Percentiles rank a stretch among this genome's conserved stretches.
phyloP scores from a whole-genome alignment of 2,888 invertebrate species.

The Campoplex capitator region DNA sequence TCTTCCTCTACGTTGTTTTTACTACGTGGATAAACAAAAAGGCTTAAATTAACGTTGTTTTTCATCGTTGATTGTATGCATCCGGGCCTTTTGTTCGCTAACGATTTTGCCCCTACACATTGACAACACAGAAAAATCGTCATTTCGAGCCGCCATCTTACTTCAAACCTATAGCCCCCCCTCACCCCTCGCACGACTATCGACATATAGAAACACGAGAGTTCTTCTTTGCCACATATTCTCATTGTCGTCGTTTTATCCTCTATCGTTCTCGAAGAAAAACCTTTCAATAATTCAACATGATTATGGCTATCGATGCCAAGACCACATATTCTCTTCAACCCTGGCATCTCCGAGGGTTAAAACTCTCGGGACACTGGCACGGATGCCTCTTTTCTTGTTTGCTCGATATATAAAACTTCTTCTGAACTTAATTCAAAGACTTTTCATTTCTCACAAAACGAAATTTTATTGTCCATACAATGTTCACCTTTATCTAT shows the following conservation, averaged over 20 bases:
- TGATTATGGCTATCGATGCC: slow-evolving; percentile 67
- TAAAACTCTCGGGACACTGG: slow-evolving; percentile 20
- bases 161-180: slow-evolving; percentile 46
- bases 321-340: slow-evolving; percentile 59
- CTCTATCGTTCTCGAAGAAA: slow-evolving; percentile 53
- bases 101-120: not conserved
- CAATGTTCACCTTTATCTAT: not conserved
- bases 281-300: slow-evolving; percentile 75
- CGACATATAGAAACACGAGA: slow-evolving; percentile 34
- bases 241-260: slow-evolving; percentile 36
- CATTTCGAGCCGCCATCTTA: slow-evolving; percentile 72
- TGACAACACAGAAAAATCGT: slow-evolving; percentile 22
- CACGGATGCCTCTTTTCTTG: slow-evolving; percentile 47
- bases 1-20: slow-evolving; percentile 14
- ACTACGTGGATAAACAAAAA: not conserved
- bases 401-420: not conserved
- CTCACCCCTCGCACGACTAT: slow-evolving; percentile 15
- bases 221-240: slow-evolving; percentile 32
- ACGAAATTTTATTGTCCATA: not conserved
- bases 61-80: not conserved
- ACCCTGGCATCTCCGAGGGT: not conserved
- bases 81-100: slow-evolving; percentile 3
- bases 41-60: slow-evolving; percentile 9
- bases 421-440: not conserved
- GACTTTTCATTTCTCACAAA: not conserved